These are phyloP conservation scores for Oxyscelio sp. DNA, from an alignment of 2,888 invertebrate species.

Conservation along the genomic window DNA sequence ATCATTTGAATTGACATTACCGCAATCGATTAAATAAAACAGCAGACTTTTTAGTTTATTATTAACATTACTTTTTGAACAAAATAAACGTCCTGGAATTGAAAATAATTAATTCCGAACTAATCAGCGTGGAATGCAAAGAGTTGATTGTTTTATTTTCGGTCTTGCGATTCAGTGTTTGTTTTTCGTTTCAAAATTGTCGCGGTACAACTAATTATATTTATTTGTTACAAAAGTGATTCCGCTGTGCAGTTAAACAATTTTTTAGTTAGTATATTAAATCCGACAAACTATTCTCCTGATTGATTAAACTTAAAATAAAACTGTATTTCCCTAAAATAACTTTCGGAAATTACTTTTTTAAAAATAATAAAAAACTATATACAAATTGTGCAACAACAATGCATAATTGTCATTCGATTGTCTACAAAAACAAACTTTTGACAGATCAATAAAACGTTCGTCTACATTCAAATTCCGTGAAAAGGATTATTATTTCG, in stretches of 20 bases:
- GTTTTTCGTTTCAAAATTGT: background rate
- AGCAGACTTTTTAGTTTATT: constrained; percentile 2
- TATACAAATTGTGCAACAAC: constrained; percentile 8
- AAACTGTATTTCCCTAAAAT: no score
- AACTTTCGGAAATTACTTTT: no score
- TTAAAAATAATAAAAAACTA: background rate
- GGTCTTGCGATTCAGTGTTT: background rate
- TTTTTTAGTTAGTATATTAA: background rate
- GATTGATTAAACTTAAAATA: constrained; percentile 10
- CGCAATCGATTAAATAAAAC: constrained; percentile 29
- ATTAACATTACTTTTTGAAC: background rate
- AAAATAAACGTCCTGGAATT: background rate
- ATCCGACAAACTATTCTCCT: constrained; percentile 2
- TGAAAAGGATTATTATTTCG: constrained; percentile 43
- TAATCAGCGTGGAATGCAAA: constrained; percentile 13
- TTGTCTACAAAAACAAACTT: constrained; percentile 34
- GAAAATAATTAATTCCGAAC: constrained; percentile 1
- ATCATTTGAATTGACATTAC: constrained; percentile 41
- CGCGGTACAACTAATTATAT: constrained; percentile 2
- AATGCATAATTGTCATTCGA: constrained; percentile 3
- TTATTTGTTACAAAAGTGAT: constrained; percentile 19
- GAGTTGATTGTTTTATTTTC: background rate
- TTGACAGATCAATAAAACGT: constrained; percentile 32
- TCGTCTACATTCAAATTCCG: constrained; percentile 2
- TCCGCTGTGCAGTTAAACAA: background rate